Base-by-base conservation (phyloP, 2,797 vertebrate species). In the Uromys caudimaculatus region DNA sequence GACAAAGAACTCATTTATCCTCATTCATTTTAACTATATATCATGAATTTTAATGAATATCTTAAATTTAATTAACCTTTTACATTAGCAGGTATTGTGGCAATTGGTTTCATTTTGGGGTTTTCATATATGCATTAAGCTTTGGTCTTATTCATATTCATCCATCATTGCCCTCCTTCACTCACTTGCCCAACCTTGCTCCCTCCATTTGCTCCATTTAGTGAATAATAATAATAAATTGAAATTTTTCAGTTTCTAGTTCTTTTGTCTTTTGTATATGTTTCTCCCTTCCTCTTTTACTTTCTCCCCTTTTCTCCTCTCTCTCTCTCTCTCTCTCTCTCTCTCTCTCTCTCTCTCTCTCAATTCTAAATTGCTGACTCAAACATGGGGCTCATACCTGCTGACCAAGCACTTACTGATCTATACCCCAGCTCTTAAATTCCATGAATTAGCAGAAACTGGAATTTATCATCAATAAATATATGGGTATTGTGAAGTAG, bases 391-490 rank as follows among this genome's bases (percentile, higher is more conserved):
- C 38, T 73, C 14, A 13, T 1, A 16, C 0, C 47, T 92, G 8
- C 29, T 38, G 47, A 56, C 7, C 27, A 50, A 50, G 21, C 35
- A 47, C n/a, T 41, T 75, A 0, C 2, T 64, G n/a, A 27, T 17
- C 35, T 52, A 92, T 23, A 11, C 14, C 19, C 3, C 8, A 52
- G 24, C 6, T 44, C 17, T 62, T 16, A 1, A 44, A 60, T 93
- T 89, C 41, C n/a, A 85, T 86, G 58, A 44, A 77, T 41, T 94
- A 75, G 69, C 32, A 84, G 47, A 96, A 84, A 96, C 52, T 69
- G n/a, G 9, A 71, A 62, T 56, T 89, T 82, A 41, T 95, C 14
- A 77, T 92, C 76, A 90, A 19, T 89, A 67, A 92, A n/a, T 78
- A 79, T 56, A 52, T 83, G 83, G 7, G 35, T 32, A 60, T 44